Base-by-base conservation (phyloP, 2,888 invertebrate species). In the Oscheius sp. region DNA sequence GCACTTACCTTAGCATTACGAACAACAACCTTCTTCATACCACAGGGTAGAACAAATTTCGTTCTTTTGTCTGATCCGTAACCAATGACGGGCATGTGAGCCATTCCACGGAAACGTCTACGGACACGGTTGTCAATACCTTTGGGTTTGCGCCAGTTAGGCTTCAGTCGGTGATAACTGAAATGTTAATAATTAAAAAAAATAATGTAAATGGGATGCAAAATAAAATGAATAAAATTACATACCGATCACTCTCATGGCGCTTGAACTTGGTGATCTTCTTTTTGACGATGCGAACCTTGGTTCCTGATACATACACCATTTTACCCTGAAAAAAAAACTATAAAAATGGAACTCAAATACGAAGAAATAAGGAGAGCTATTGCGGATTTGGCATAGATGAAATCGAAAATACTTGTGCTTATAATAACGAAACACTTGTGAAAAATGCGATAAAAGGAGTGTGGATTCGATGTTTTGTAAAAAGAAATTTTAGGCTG, bases 101-200 rank as follows among this genome's bases (percentile, higher is more conserved):
- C 95, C 89, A 97, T 97, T 41, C 99, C 99, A 93, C 99, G 99
- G 92, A 99, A 99, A 86, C 97, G 93, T 90, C 99, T 93, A 86
- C 99, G 93, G 63, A 99, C 98, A 91, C 98, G 93, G 93, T 99
- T 99, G 91, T 99, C 99, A 91, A 99, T 99, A 95, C 99, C 99
- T 92, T 97, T 97, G 23, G 99, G 99, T 91, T 97, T 99, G 89
- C 99, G 93, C 99, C 99, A 99, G 93, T 94, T 87, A 72, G 84
- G 83, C 73, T 81, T 81, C 68, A 87, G 81, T 68, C 85, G 86
- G 68, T 79, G 77, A 80, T 87, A 86, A 73, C 83, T 81, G 55
- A 56, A 80, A 79, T 16, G 55, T 7, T 49, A 35, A 35, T 49
- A 5, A 49, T 66, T n/a, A 12, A 46, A n/a, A 18, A 27, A 53